Base-by-base conservation (phyloP, 1,140 invertebrate genomes). In the Amyelois transitella region DNA sequence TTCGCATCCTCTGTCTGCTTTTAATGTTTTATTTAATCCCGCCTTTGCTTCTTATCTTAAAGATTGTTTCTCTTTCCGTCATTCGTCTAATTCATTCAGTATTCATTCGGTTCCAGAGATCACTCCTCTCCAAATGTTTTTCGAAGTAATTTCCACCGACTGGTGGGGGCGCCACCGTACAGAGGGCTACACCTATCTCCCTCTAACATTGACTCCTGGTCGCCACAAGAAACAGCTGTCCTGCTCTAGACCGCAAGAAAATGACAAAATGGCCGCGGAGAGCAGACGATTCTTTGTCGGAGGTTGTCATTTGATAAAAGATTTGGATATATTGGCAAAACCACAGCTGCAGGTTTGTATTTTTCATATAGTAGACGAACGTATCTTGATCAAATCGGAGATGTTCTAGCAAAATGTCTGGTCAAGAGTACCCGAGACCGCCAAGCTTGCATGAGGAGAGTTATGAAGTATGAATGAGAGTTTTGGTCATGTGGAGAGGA, bases 91-190 rank as follows among this genome's bases (percentile, higher is more conserved):
- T 18, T 8, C 12, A 45, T 18, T 20, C 6, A 21, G 17, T 0
- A 14, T 47, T 32, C 6, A 12, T 32, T 19, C 56, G 51, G 22
- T 75, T 70, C 14, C 60, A 86, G 82, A 78, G 0, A 51, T 68
- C 19, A 28, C 64, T 0, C 65, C 70, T 1, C 14, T 78, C 14
- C 75, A 77, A 55, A 43, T 88, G 1, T 86, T 75, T 61, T 72
- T 89, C 43, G 85, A 89, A 73, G 72, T 77, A 0, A 83, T 88
- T 58, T 88, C 88, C 1, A 65, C 69, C 0, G 86, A 88, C 56
- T 73, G 72, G 66, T 88, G 86, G 85, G 69, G 69, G 0, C 64
- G 83, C 12, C 85, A 83, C 24, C 69, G 86, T 1, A 88, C 86
- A 0, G 86, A 89, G 52, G 88, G 88, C 1, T 88, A 87, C 55